Conservation (phyloP, 2,888 invertebrate species). For the Dendrolimus houi region DNA sequence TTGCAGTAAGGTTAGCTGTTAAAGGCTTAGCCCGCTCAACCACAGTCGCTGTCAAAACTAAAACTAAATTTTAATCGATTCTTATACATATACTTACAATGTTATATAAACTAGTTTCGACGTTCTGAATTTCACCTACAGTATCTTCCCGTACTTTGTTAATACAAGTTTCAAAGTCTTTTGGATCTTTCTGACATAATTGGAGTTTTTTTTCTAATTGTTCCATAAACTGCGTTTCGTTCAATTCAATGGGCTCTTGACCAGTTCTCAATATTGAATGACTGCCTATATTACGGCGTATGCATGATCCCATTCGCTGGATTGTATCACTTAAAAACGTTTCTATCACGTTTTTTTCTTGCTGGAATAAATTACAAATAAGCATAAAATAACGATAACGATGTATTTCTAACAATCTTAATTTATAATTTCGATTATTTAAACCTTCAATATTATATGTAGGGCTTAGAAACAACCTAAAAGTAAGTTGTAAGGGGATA, state of each 20-base stretch:
- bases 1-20: too few species aligned
- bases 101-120: conserved; percentile 24
- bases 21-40: too few species aligned
- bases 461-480: too few species aligned
- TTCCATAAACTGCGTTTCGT: conserved; percentile 24
- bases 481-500: too few species aligned
- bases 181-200: conserved; percentile 18
- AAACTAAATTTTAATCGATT: too few species aligned
- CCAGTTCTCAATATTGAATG: conserved; percentile 13
- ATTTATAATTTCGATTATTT: too few species aligned
- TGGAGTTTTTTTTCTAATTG: conserved; percentile 25
- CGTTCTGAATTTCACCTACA: conserved; percentile 21
- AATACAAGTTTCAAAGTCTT: conserved; percentile 28
- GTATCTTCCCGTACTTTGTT: conserved; percentile 22
- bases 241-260: conserved; percentile 8
- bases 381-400: background rate
- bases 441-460: too few species aligned
- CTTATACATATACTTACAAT: conserved; percentile 22
- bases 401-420: too few species aligned
- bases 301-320: conserved; percentile 23
- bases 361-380: conserved; percentile 20
- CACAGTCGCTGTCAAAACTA: too few species aligned
- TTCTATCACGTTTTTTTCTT: conserved; percentile 23
- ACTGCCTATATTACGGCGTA: conserved; percentile 21
- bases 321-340: conserved; percentile 22